Percentiles rank a stretch among this genome's conserved stretches.
phyloP scores from a whole-genome alignment of 2,113 vertebrate species.

The Varanus komodoensis region DNA sequence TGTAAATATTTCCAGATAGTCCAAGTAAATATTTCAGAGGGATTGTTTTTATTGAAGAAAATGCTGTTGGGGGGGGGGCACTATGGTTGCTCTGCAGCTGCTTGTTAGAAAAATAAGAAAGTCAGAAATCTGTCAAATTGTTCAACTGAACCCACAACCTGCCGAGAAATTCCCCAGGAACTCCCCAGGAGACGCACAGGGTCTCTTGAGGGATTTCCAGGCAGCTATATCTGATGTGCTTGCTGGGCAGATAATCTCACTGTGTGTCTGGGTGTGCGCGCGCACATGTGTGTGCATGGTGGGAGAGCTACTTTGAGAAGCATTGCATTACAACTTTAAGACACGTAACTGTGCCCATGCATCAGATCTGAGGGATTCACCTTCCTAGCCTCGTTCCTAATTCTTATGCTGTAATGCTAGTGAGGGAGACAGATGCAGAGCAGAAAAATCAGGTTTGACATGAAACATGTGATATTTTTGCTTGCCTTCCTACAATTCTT shows the following conservation, averaged over 20 bases:
- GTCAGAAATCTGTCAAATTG: not conserved
- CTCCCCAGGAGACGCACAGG: not conserved
- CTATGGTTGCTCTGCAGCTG: not conserved
- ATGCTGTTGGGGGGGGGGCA: not conserved
- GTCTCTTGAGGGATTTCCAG: not conserved
- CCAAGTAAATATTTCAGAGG: not conserved
- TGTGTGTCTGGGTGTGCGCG: not conserved
- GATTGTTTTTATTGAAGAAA: not conserved
- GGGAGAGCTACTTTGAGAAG: not conserved
- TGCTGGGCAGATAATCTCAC: not conserved
- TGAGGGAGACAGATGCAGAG: not conserved
- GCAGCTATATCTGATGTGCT: not conserved
- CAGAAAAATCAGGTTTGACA: not conserved
- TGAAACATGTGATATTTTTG: not conserved
- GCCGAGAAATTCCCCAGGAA: slow-evolving; percentile 16
- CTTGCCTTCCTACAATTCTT: not conserved
- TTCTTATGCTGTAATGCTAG: too few relatives aligned
- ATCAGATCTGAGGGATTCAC: not conserved
- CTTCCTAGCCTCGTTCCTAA: not conserved
- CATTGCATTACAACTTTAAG: not conserved
- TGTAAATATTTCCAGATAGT: not conserved
- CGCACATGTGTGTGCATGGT: not conserved
- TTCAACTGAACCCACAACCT: not conserved
- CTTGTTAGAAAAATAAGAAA: not conserved
- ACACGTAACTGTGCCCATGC: not conserved